phyloP scores from a whole-genome alignment of 2,888 invertebrate genomes.

The Lacanobia oleracea region DNA sequence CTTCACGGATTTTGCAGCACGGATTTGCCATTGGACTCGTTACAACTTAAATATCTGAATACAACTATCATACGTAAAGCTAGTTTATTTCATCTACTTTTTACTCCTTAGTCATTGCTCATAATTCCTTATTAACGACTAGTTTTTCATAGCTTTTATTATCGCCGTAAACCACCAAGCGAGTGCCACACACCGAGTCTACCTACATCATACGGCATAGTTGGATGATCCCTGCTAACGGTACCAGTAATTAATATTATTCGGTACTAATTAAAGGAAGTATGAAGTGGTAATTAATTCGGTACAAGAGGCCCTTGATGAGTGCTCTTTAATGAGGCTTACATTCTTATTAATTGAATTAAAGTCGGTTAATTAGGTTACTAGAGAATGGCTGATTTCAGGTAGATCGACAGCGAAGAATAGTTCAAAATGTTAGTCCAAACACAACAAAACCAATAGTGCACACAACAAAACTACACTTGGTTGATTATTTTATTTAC shows the following conservation, averaged over 20 bases:
- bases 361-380: neutral
- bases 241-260: slow-evolving; percentile 64
- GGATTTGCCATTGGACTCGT: too few species aligned
- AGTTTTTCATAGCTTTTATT: slow-evolving; percentile 31
- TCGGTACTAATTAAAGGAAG: slow-evolving; percentile 62
- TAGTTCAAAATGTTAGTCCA: neutral
- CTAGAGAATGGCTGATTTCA: too few species aligned
- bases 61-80: neutral
- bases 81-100: neutral
- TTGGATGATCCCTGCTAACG: slow-evolving; percentile 28
- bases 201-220: slow-evolving; percentile 4
- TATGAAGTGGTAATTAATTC: slow-evolving; percentile 67
- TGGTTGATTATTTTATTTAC: neutral
- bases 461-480: too few species aligned
- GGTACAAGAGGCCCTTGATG: slow-evolving; percentile 40
- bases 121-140: slow-evolving; percentile 21
- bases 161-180: slow-evolving; percentile 16
- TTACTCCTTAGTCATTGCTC: slow-evolving; percentile 20
- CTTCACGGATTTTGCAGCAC: too few species aligned
- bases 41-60: neutral
- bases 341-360: neutral
- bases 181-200: slow-evolving; percentile 37
- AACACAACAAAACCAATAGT: too few species aligned
- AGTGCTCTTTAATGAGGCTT: slow-evolving; percentile 10
- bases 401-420: neutral